These are phyloP conservation scores for Stratiomys singularior DNA, from an alignment of 2,888 invertebrate genomes.

Conservation along the genomic window DNA sequence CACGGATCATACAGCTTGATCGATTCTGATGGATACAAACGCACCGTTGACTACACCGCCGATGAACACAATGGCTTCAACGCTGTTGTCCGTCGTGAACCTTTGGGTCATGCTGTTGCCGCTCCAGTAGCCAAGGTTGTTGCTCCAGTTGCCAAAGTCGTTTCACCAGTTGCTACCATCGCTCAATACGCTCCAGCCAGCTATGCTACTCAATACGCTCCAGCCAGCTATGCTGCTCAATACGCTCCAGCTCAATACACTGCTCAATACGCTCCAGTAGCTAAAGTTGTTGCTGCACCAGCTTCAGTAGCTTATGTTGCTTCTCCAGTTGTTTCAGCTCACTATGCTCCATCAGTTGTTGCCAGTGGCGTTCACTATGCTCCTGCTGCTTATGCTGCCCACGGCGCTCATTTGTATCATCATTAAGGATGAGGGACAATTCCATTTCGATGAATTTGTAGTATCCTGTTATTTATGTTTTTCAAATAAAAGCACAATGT, in stretches of 20 bases:
- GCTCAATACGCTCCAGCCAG: constrained; percentile 34
- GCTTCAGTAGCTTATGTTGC: constrained; percentile 6
- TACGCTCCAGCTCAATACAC: constrained; percentile 35
- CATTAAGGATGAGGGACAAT: not conserved
- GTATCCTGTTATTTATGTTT: not conserved
- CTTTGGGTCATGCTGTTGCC: constrained; percentile 52
- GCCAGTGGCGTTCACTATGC: constrained; percentile 23
- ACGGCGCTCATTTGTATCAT: constrained; percentile 39
- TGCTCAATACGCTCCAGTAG: constrained; percentile 38
- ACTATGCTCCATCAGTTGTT: constrained; percentile 4
- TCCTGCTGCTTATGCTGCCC: constrained; percentile 47
- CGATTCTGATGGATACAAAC: constrained; percentile 68
- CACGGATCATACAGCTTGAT: constrained; percentile 68
- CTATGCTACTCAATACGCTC: constrained; percentile 32
- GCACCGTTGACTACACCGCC: constrained; percentile 69
- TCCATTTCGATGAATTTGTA: not conserved
- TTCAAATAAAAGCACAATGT: constrained; percentile 1
- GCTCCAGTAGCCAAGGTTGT: constrained; percentile 38
- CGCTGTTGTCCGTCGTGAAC: constrained; percentile 68
- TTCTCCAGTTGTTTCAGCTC: not conserved
- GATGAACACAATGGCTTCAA: constrained; percentile 69
- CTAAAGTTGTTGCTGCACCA: constrained; percentile 24
- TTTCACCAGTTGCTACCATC: constrained; percentile 21
- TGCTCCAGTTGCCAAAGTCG: constrained; percentile 29
- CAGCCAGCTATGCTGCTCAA: constrained; percentile 11